Base-by-base conservation (phyloP, 2,888 invertebrate genomes). In the Drepanosiphum platanoidis region DNA sequence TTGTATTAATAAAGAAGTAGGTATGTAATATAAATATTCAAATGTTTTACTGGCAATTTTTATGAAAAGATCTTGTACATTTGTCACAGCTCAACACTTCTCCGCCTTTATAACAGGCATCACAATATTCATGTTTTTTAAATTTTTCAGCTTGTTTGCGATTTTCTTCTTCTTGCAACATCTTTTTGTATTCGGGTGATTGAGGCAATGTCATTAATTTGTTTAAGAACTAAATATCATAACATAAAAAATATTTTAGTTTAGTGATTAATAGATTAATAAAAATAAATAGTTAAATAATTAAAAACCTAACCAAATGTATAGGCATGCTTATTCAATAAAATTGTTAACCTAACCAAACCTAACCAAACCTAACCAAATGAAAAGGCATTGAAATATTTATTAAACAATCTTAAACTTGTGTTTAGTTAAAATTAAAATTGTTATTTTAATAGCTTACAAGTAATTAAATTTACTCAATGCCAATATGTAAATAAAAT, bases 11-110 rank as follows among this genome's bases (percentile, higher is more conserved):
- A 34, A 68, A 68, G n/a, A 34, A 8, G 8, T 15, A 34, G 3
- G 8, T 15, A 66, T n/a, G n/a, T 32, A 68, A 7, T 52, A 58
- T 27, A 22, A 77, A 75, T 42, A 61, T 30, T 61, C 13, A 92
- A 9, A 30, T 30, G 30, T 27, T 93, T 94, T 91, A 97, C 97
- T 98, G 97, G 93, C 98, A 99, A 88, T 95, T 94, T 86, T 97
- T 92, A 91, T 99, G 98, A 90, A 98, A 99, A 87, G 97, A 97
- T 46, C 97, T 96, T 1, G 97, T 97, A 89, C 98, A 99, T 87
- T 94, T 94, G 90, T 98, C 98, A 90, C 98, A 99, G 90, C 97
- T 98, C 86, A 99, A 93, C 61, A 99, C 91, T 90, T 97, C 97
- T 3, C 98, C 98, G 52, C 97, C 97, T 91, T 98, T 98, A 82